These are phyloP conservation scores for Taxidea taxus DNA, from an alignment of 2,113 vertebrate species.

Conservation along the genomic window DNA sequence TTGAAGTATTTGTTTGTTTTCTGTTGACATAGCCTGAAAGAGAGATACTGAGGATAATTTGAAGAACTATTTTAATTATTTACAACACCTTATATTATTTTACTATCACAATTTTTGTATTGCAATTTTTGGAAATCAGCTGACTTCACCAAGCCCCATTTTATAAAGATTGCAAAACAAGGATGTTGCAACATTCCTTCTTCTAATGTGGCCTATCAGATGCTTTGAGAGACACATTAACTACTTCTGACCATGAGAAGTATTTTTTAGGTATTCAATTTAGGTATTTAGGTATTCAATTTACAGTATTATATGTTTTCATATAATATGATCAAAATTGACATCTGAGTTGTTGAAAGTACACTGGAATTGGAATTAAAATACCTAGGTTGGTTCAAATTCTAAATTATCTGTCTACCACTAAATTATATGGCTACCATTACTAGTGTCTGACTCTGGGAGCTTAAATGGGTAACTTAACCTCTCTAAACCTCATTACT, in stretches of 20 bases:
- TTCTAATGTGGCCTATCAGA: not conserved
- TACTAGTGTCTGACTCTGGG: not conserved
- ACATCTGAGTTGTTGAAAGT: not conserved
- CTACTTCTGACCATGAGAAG: not conserved
- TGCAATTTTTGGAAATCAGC: not conserved
- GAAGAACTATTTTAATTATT: not conserved
- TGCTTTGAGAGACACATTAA: not conserved
- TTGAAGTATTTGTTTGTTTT: not conserved
- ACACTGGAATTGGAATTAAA: not conserved
- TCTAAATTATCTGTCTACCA: not conserved
- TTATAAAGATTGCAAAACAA: not conserved
- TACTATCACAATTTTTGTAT: not conserved
- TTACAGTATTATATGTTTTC: not conserved
- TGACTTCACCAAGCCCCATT: not conserved
- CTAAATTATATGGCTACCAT: not conserved
- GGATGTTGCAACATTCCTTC: not conserved
- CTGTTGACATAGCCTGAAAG: not conserved
- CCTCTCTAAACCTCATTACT: not conserved
- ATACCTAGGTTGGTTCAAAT: not conserved
- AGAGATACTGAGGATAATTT: not conserved
- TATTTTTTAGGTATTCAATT: not conserved
- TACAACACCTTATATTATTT: not conserved
- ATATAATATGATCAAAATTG: not conserved
- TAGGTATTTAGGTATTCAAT: not conserved
- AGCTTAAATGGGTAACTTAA: not conserved